Percentiles rank a stretch among this genome's conserved stretches.
phyloP scores from a whole-genome alignment of 2,113 vertebrate species.

The Neodon shergylaensis region DNA sequence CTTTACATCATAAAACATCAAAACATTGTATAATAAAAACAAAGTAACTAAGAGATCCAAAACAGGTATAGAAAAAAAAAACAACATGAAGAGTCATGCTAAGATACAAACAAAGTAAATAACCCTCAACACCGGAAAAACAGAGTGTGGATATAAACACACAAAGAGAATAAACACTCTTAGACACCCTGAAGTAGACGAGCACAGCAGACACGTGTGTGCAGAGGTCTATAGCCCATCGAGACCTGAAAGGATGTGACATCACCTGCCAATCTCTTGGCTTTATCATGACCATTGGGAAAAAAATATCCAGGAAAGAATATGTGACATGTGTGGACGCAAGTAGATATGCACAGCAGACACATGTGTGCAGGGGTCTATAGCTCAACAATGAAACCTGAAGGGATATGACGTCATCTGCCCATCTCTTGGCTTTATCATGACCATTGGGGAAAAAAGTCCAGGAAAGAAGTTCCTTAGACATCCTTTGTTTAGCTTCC shows the following conservation, averaged over 20 bases:
- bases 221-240: too few species aligned
- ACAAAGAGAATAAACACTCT: not conserved
- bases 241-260: not conserved
- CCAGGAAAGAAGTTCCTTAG: conserved; percentile 27
- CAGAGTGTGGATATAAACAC: not conserved
- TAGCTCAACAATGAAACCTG: not conserved
- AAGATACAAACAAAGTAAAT: not conserved
- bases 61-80: not conserved
- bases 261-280: not conserved
- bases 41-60: not conserved
- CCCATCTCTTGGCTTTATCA: not conserved
- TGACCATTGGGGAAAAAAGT: not conserved
- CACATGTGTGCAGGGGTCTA: too few species aligned
- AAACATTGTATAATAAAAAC: not conserved
- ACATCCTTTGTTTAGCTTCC: conserved; percentile 50
- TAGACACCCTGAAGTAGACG: not conserved
- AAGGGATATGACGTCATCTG: not conserved
- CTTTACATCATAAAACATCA: not conserved
- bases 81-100: not conserved
- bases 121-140: not conserved
- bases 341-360: too few species aligned
- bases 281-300: not conserved
- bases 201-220: not conserved
- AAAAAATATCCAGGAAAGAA: not conserved
- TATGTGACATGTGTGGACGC: too few species aligned